Base-by-base conservation (phyloP, 1,140 invertebrate genomes). In the Gonioctena quinquepunctata region DNA sequence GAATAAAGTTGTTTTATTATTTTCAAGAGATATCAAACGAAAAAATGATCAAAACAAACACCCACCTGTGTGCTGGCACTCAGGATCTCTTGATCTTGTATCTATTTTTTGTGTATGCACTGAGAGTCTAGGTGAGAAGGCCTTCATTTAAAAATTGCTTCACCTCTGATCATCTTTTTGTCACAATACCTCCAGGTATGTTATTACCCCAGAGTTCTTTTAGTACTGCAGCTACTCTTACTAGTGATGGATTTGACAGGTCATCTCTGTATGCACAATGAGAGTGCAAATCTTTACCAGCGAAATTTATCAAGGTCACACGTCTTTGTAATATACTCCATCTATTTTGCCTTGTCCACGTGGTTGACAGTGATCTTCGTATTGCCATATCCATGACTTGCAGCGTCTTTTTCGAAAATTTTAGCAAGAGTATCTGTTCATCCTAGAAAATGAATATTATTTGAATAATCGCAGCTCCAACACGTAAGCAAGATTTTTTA, bases 231-330 rank as follows among this genome's bases (percentile, higher is more conserved):
- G 11, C 11, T 42, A 5, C 78, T 80, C 62, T 83, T 83, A 11
- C 82, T 61, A 2, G 83, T 72, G 71, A 79, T 82, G 7, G 78
- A 57, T 69, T 75, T 1, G 60, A 70, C 60, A 77, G 77, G 64
- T 80, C 76, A 26, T 81, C 78, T 8, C 77, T 42, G 81, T 76
- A 52, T 80, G 72, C 1, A 83, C 74, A 67, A 80, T 72, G 1
- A 83, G 73, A 65, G 82, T 77, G 61, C 82, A 84, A 25, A 80
- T 28, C 65, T 78, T 80, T 60, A 78, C 78, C 16, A 59, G 48
- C 8, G 68, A 49, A 11, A 74, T 74, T 66, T 77, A 75, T 64
- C 33, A 77, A 33, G 11, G 11, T 42, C 8, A 42, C 33, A n/a
- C 33, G 33, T n/a, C 11, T 42, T 3, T 11, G 16, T 42, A 42